Evolutionary conservation across 2,888 invertebrate species (phyloP), one percentile per base, ranked within the genome.

Genomic region (Polymixis lichenea): DNA sequence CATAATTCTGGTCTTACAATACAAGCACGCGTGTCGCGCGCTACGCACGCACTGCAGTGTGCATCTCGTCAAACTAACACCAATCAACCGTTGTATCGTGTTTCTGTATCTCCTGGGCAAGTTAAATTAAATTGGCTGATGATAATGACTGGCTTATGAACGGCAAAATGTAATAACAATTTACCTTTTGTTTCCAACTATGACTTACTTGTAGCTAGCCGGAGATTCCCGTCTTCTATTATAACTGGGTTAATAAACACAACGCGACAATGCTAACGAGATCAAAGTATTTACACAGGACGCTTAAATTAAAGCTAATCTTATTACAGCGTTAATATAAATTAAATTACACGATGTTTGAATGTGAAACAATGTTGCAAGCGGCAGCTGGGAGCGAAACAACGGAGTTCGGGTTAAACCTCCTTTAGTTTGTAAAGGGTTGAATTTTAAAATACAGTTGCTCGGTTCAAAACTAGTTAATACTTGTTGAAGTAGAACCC

Each of bases 221-320:
- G 74, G 75, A 83, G 83, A 82, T 87, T 83, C 78, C 73, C 71
- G 77, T 79, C 74, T 77, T 77, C 87, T 72, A 87, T 88, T 87
- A 89, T 90, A 84, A 88, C 88, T 85, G 77, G 65, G 83, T 90
- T 90, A 90, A 89, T 91, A 90, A 66, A 83, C 71, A 83, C 68
- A 83, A 80, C 80, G 77, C 82, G 85, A 86, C 89, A 85, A 82
- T 80, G 87, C 89, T 91, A 92, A 93, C 92, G 85, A 91, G 94
- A 94, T 94, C 91, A 93, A 91, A 91, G 91, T 92, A 92, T 94
- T 93, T 92, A 91, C 88, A 91, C 90, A 90, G 92, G 91, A 92
- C 90, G 91, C 86, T 90, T 91, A 90, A 91, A 92, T 94, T 92
- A 89, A 88, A 88, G 86, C 87, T 92, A 92, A 93, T 92, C 91